phyloP scores from a whole-genome alignment of 2,888 invertebrate genomes.

The Pogonocherus hispidulus region DNA sequence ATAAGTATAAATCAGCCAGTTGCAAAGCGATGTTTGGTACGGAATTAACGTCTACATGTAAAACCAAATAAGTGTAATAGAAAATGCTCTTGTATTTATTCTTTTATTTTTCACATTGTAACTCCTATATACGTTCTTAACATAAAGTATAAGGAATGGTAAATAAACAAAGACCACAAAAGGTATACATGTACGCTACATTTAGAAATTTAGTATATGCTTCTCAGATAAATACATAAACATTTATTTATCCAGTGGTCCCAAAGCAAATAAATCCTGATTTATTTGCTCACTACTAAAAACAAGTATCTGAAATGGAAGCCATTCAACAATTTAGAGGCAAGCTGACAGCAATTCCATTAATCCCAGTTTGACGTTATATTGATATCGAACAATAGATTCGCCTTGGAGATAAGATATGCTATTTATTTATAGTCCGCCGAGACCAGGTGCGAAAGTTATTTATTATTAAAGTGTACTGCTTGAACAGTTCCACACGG shows the following conservation, averaged over 20 bases:
- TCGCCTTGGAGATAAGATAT: not conserved
- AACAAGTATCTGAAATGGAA: not conserved
- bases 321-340: not conserved
- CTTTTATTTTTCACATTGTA: no score
- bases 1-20: no score
- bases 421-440: not conserved
- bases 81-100: no score
- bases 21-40: no score
- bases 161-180: no score
- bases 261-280: not conserved
- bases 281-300: not conserved
- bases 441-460: not conserved
- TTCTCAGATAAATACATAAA: not conserved
- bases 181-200: no score
- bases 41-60: no score
- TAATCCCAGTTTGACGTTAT: slow-evolving; percentile 4
- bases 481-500: no score
- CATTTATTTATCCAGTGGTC: not conserved
- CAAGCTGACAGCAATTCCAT: not conserved
- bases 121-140: no score
- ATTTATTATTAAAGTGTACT: not conserved
- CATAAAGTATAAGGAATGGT: no score
- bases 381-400: not conserved
- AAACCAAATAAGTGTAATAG: no score
- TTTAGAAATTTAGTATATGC: not conserved